A percentile compares a stretch with the other conserved stretches of the same genome.
Conservation (phyloP, 2,797 vertebrate genomes). For the Sebastes itinus region DNA sequence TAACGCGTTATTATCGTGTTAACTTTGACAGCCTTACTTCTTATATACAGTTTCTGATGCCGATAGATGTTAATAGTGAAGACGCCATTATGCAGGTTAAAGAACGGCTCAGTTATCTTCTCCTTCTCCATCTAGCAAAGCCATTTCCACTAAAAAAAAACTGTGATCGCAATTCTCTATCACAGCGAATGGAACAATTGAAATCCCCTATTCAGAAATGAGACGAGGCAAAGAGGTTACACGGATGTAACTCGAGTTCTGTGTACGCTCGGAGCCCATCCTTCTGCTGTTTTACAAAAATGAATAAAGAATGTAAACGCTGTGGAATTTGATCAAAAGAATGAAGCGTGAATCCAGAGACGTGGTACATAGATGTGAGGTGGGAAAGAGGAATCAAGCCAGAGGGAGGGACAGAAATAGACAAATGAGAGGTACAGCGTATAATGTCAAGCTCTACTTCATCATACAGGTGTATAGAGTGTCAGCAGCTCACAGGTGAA, state of each 20-base stretch:
- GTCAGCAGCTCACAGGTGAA: constrained; percentile 18
- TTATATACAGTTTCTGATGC: no score
- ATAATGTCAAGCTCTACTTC: background rate
- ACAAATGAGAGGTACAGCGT: constrained; percentile 19
- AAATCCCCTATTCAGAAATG: background rate
- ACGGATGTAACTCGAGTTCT: background rate
- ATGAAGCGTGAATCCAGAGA: background rate
- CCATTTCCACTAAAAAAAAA: background rate
- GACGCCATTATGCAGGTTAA: background rate
- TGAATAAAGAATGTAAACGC: background rate
- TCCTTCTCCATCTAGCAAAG: background rate
- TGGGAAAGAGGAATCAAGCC: background rate
- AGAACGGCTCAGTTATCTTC: background rate
- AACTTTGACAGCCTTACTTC: no score
- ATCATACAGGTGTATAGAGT: background rate
- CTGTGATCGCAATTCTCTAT: background rate
- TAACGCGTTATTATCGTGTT: no score
- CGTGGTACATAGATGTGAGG: background rate
- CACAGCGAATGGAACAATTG: background rate
- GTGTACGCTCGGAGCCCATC: background rate
- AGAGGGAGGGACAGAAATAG: constrained; percentile 12
- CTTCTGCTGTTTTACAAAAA: background rate
- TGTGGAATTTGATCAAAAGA: background rate
- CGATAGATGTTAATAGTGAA: background rate
- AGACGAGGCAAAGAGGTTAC: background rate